These are phyloP conservation scores for Chrysocyon brachyurus DNA, from an alignment of 2,797 vertebrate genomes.

Conservation along the genomic window DNA sequence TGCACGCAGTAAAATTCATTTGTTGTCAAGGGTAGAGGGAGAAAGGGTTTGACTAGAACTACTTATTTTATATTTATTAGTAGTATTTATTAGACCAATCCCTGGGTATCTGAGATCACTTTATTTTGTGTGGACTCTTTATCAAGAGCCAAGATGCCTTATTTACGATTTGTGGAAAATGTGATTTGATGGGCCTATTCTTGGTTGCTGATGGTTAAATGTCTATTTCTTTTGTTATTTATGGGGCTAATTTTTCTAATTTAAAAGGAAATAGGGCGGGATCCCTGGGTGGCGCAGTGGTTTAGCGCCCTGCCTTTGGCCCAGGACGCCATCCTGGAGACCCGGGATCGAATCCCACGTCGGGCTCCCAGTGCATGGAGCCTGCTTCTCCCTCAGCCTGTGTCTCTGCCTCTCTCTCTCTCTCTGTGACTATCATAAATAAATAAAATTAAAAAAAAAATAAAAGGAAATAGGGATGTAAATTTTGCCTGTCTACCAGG, in stretches of 20 bases:
- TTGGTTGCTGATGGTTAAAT: not conserved
- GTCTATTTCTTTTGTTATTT: slow-evolving; percentile 9
- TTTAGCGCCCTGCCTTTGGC: too few species aligned
- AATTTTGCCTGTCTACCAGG: not conserved
- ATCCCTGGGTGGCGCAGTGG: too few species aligned
- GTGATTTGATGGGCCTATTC: not conserved
- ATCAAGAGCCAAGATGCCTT: not conserved
- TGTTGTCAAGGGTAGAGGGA: not conserved
- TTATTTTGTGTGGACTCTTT: slow-evolving; percentile 4
- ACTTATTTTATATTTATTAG: not conserved
- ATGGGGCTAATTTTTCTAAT: slow-evolving; percentile 40
- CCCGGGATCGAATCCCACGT: too few species aligned
- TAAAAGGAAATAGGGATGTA: not conserved
- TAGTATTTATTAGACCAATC: not conserved
- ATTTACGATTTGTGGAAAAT: not conserved
- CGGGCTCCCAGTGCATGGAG: too few species aligned
- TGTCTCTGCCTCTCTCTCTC: too few species aligned
- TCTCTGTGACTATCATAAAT: too few species aligned
- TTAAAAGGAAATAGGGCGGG: not conserved
- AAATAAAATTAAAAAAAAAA: too few species aligned
- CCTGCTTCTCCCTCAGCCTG: too few species aligned
- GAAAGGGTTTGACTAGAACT: not conserved
- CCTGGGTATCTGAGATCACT: not conserved
- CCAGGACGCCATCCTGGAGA: too few species aligned
- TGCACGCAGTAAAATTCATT: not conserved